These are phyloP conservation scores for Rhynchomys soricoides DNA, from an alignment of 2,113 vertebrate genomes.

Conservation along the genomic window DNA sequence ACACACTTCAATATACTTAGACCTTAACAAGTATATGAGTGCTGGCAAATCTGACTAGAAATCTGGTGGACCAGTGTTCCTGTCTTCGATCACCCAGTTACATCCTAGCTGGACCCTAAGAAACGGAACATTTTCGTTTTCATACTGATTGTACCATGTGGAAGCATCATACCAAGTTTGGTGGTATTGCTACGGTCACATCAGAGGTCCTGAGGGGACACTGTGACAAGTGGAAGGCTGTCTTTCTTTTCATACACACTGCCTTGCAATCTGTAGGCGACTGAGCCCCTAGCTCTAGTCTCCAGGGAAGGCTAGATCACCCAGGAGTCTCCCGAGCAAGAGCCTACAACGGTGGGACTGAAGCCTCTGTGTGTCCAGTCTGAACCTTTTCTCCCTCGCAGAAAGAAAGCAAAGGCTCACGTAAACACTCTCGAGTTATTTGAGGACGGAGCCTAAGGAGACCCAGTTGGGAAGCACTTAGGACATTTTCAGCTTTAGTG, in stretches of 20 bases:
- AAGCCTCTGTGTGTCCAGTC: conserved; percentile 51
- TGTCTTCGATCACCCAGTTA: not conserved
- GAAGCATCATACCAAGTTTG: not conserved
- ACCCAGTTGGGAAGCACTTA: conserved; percentile 85
- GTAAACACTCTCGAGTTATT: conserved; percentile 83
- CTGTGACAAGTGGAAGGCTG: not conserved
- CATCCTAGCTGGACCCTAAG: not conserved
- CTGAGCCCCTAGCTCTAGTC: not conserved
- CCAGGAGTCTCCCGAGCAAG: not conserved
- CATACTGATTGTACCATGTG: not conserved
- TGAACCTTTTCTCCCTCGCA: conserved; percentile 60
- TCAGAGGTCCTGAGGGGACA: not conserved
- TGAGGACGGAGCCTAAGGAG: conserved; percentile 83
- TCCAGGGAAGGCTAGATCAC: not conserved
- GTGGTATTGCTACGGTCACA: not conserved
- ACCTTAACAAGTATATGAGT: not conserved
- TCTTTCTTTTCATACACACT: not conserved
- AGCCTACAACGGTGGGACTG: not conserved
- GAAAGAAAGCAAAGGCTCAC: conserved; percentile 62
- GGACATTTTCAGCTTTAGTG: conserved; percentile 75
- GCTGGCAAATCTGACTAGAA: not conserved
- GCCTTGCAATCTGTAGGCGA: not conserved
- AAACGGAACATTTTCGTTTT: not conserved
- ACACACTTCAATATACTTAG: not conserved
- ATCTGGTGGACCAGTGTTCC: conserved; percentile 5